phyloP scores from a whole-genome alignment of 1,140 invertebrate genomes.

The Arctopsyche grandis region DNA sequence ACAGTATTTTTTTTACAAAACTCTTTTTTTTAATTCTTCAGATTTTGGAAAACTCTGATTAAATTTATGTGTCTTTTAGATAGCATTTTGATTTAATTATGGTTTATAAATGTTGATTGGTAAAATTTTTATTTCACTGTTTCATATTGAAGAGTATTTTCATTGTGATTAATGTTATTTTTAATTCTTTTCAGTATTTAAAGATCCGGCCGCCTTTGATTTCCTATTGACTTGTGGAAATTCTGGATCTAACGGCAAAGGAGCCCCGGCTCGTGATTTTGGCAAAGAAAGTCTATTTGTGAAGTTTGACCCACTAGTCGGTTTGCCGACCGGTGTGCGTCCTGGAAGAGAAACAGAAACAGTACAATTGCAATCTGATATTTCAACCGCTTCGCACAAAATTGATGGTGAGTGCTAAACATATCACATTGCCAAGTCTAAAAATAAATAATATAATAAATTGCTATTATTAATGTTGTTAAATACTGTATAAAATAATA shows the following conservation, averaged over 20 bases:
- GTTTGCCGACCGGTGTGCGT: slow-evolving; percentile 51
- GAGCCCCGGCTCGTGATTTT: slow-evolving; percentile 57
- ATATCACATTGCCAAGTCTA: background rate
- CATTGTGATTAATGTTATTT: too few relatives aligned
- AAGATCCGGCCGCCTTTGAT: slow-evolving; percentile 60
- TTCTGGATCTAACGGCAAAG: slow-evolving; percentile 45
- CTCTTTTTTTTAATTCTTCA: too few relatives aligned
- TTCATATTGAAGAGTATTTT: too few relatives aligned
- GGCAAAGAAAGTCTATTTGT: slow-evolving; percentile 69
- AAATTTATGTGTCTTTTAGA: too few relatives aligned
- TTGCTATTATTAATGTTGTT: background rate
- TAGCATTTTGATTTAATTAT: too few relatives aligned
- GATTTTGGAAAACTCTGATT: too few relatives aligned
- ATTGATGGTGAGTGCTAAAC: slow-evolving; percentile 6
- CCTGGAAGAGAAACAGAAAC: slow-evolving; percentile 29
- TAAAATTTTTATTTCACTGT: too few relatives aligned
- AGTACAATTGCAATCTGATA: background rate
- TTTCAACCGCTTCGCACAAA: background rate
- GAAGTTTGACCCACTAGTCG: slow-evolving; percentile 71
- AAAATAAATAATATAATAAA: background rate
- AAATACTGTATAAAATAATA: background rate
- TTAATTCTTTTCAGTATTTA: slow-evolving; percentile 58
- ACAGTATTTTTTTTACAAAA: too few relatives aligned
- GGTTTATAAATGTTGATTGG: too few relatives aligned
- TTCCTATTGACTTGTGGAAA: slow-evolving; percentile 57